A percentile compares a stretch with the other conserved stretches of the same genome.
Conservation (phyloP, 2,113 vertebrate genomes). For the Lagopus muta region DNA sequence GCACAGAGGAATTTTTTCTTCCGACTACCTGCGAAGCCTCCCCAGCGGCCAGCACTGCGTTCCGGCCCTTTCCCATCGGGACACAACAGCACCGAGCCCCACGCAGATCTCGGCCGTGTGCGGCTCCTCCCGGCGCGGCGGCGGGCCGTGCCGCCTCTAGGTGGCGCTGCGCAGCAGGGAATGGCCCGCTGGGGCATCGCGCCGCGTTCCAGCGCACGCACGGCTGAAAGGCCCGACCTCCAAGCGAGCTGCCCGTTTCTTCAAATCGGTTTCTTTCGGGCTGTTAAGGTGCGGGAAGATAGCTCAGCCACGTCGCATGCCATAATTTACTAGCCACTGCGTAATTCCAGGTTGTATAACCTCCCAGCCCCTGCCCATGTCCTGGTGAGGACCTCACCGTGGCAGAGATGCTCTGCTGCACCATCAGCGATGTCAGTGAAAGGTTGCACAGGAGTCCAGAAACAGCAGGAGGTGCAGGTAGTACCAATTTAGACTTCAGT, state of each 20-base stretch:
- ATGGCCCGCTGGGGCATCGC: background rate
- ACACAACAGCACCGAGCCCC: background rate
- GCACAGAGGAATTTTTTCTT: background rate
- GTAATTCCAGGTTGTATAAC: background rate
- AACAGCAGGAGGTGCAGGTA: background rate
- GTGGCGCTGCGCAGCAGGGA: conserved; percentile 57
- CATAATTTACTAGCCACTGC: background rate
- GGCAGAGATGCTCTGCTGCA: background rate
- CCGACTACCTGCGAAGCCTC: background rate
- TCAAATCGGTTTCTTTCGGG: background rate
- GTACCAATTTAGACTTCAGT: background rate
- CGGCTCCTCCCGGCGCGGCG: too few species aligned
- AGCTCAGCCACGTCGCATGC: background rate
- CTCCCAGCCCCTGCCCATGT: background rate
- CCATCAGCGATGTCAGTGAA: fast-evolving
- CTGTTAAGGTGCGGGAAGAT: background rate
- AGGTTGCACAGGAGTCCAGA: background rate
- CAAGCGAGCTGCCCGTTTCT: background rate
- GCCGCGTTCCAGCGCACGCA: fast-evolving
- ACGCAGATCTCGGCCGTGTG: too few species aligned
- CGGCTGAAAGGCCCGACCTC: fast-evolving
- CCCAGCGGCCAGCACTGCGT: background rate
- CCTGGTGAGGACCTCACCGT: too few species aligned
- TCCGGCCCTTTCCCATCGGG: background rate
- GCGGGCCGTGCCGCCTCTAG: conserved; percentile 22